phyloP scores from a whole-genome alignment of 2,113 vertebrate genomes.

The Sceloporus tristichus region DNA sequence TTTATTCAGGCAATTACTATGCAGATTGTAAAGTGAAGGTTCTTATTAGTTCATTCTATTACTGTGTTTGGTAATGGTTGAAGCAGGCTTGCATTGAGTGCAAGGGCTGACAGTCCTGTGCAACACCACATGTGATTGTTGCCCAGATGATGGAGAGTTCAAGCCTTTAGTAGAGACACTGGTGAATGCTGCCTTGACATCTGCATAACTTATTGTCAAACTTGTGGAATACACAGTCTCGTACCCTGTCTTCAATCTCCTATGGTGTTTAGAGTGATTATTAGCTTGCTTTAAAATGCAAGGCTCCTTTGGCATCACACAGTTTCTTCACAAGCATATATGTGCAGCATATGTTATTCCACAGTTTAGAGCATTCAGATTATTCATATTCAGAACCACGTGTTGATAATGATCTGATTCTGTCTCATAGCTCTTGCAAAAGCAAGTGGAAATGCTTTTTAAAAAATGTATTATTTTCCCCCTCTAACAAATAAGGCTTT shows the following conservation, averaged over 20 bases:
- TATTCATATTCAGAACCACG: constrained; percentile 75
- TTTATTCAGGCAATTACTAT: background rate
- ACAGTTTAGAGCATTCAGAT: constrained; percentile 54
- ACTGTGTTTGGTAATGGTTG: no score
- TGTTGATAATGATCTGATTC: constrained; percentile 80
- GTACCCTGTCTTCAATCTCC: background rate
- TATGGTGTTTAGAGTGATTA: constrained; percentile 2
- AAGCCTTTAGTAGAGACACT: background rate
- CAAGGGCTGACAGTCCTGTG: background rate
- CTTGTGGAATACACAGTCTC: background rate
- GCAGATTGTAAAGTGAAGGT: background rate
- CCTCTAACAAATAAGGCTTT: constrained; percentile 79
- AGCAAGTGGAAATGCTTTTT: constrained; percentile 74
- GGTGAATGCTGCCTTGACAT: background rate
- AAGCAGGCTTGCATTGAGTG: background rate
- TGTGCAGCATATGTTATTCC: constrained; percentile 74
- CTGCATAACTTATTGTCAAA: background rate
- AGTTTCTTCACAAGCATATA: constrained; percentile 64
- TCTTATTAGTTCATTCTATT: no score
- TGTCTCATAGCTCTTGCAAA: constrained; percentile 72
- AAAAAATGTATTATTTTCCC: constrained; percentile 60
- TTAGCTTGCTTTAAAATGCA: constrained; percentile 30
- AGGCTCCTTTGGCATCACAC: constrained; percentile 53
- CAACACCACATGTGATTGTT: background rate
- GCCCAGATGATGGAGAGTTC: background rate